Evolutionary conservation across 2,113 vertebrate genomes (phyloP), one percentile per base, ranked within the genome.

Genomic region (Rutilus rutilus): DNA sequence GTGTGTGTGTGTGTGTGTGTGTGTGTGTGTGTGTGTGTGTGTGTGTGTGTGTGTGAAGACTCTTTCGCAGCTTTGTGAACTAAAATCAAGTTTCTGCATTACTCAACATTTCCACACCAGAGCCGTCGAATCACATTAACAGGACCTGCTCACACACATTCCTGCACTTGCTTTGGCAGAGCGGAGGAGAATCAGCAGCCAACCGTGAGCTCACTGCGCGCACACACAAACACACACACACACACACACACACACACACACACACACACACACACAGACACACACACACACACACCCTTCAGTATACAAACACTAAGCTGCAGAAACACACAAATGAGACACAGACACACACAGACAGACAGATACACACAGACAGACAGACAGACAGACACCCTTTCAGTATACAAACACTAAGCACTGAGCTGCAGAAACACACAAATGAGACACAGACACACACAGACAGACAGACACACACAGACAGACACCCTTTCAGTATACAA

Each of bases 111-210:
- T 86, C 73, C 86, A 83, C 71, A 73, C 30, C 59, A n/a, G 6
- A 14, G 21, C 52, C 45, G 27, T 17, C 64, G 17, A 77, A 85
- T 87, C 47, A 52, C 79, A 88, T 82, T 87, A 87, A 90, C 87
- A 88, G 89, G 86, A 85, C 17, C 82, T 5, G 81, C 85, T 88
- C 82, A 52, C 90, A 92, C 83, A 90, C 82, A 59, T 90, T 92
- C 65, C 65, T 89, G 88, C 86, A 89, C 87, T 90, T 90, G 90
- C 89, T 83, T 64, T 64, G 82, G 83, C 73, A 80, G 85, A 87
- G 42, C 45, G 6, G 45, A 82, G 10, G 79, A 82, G 25, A 23
- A 17, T 15, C 42, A 1, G 23, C 4, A 21, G 79, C 79, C 79
- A 82, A 50, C 1, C 3, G 7, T 67, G 79, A 82, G 17, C 42